Evolutionary conservation across 2,888 invertebrate species (phyloP).

Genomic region (Drosophila neonasuta): DNA sequence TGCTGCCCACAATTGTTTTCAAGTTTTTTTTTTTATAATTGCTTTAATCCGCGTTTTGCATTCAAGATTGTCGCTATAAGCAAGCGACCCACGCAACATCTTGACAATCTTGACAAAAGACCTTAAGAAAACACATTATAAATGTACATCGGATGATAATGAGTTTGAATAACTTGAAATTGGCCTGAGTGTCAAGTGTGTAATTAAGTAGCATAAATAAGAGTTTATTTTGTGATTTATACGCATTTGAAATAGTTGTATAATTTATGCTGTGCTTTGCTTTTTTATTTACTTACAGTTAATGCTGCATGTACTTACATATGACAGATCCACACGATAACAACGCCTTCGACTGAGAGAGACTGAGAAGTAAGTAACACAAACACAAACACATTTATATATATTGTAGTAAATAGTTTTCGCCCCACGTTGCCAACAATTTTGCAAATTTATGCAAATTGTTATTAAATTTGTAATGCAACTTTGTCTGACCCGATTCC

Average conservation of each 20-base stretch:
- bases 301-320: constrained; percentile 66
- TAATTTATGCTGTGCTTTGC: constrained; percentile 32
- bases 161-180: constrained; percentile 36
- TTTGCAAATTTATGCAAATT: constrained; percentile 69
- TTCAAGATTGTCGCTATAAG: constrained; percentile 12
- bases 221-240: constrained; percentile 16
- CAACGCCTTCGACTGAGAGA: constrained; percentile 60
- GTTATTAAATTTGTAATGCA: constrained; percentile 54
- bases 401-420: constrained; percentile 3
- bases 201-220: constrained; percentile 33
- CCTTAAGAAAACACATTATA: constrained; percentile 43
- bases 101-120: constrained; percentile 30
- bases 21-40: constrained; percentile 20
- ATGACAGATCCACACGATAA: constrained; percentile 61
- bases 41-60: constrained; percentile 22
- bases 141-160: not conserved
- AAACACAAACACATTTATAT: not conserved
- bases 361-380: constrained; percentile 63
- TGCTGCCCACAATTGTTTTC: constrained; percentile 42
- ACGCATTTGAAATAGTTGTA: constrained; percentile 12
- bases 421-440: constrained; percentile 34
- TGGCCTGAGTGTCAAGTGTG: constrained; percentile 47
- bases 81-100: constrained; percentile 45
- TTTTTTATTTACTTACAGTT: constrained; percentile 48
- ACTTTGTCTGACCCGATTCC: constrained; percentile 56